A percentile compares a stretch with the other conserved stretches of the same genome.
Evolutionary conservation across 1,140 invertebrate species (phyloP).

Genomic region (Anastrepha ludens): DNA sequence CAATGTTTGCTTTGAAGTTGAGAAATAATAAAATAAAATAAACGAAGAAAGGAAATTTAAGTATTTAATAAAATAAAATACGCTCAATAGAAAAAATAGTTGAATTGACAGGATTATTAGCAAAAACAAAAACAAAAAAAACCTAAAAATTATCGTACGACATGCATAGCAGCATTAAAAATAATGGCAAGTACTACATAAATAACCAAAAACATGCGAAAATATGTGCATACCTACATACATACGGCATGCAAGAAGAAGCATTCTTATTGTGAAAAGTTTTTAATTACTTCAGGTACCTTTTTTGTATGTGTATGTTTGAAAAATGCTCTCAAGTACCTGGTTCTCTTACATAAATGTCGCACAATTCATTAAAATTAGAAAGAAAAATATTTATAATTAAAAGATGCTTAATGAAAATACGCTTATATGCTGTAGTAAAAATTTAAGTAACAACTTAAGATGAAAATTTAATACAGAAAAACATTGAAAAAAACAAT

Average conservation of each 20-base stretch:
- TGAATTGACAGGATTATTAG: neutral
- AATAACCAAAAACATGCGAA: neutral
- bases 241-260: neutral
- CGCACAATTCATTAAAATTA: conserved; percentile 14
- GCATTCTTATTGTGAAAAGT: conserved; percentile 11
- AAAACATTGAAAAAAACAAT: too few relatives aligned
- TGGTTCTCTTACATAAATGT: conserved; percentile 48
- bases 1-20: conserved; percentile 47
- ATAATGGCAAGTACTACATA: neutral
- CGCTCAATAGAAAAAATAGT: conserved; percentile 22
- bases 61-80: neutral
- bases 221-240: neutral
- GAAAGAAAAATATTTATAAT: neutral
- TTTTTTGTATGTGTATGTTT: conserved; percentile 44
- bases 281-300: conserved; percentile 28
- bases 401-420: neutral
- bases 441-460: neutral
- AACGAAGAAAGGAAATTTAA: neutral
- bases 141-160: neutral
- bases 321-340: conserved; percentile 44
- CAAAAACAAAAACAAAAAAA: conserved; percentile 1
- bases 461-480: too few relatives aligned
- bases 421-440: too few relatives aligned
- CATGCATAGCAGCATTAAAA: neutral
- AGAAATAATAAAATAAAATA: neutral